Evolutionary conservation across 2,113 vertebrate genomes (phyloP), one percentile per base, ranked within the genome.

Genomic region (Sarotherodon lohbergeri): DNA sequence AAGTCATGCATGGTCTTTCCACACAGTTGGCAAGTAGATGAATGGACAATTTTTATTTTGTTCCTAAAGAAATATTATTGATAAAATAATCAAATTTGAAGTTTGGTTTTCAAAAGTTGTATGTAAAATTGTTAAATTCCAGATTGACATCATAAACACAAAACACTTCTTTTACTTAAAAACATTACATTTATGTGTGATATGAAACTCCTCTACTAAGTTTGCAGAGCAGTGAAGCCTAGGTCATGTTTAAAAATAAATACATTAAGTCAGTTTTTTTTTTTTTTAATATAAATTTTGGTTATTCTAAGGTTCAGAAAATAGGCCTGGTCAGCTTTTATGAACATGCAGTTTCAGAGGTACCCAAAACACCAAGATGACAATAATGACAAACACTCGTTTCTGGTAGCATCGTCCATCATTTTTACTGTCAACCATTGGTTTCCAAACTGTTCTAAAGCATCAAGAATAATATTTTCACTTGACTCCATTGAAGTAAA

Each of bases 121-220:
- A 1, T 71, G 2, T 73, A 73, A 6, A 46, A 73, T 6, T 73
- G 12, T 27, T 46, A 73, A 73, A 27, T 73, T 73, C 66, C 4
- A 73, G 0, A 73, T 0, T 29, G 71, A 32, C 43, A 11, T 48
- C 6, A 19, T 73, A 73, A 27, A 43, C 36, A 27, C n/a, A 24
- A 73, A 27, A 71, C n/a, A 27, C 41, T 76, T 76, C 1, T 27
- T 29, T 76, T 10, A 29, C 11, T 48, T 17, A 29, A 57, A 4
- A 22, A 22, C 22, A 22, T 22, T 22, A 22, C 22, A 22, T 22
- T 22, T 22, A 22, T 22, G 22, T 22, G n/a, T 43, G 3, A 4
- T 22, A 1, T 43, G 12, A 41, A 43, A 41, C 12, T 71, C 36
- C 2, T 71, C 39, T 0, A 14, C 2, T 24, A 22, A 0, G 3